Evolutionary conservation across 2,113 vertebrate species (phyloP), one percentile per base, ranked within the genome.

Genomic region (Malurus melanocephalus): DNA sequence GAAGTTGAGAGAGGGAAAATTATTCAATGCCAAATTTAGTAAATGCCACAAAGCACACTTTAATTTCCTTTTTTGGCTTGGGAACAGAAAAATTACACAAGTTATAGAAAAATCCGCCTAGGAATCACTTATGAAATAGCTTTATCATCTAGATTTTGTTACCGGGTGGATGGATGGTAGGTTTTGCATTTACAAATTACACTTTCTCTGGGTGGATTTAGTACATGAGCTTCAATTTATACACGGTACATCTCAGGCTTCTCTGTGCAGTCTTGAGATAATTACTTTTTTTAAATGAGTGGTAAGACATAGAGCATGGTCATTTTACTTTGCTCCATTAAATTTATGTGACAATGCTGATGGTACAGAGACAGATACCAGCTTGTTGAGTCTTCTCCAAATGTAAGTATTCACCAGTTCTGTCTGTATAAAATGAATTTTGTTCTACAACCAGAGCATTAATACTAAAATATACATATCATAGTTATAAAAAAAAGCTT

Each of bases 171-270:
- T 71, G 65, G 30, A 67, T 80, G 42, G 48, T 71, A 64, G 24
- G 20, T 87, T 91, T 91, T 95, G 65, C 52, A 33, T 89, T 92
- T 75, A 85, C 35, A 77, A 89, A 74, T 91, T 83, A 56, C 28
- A 24, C 11, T 45, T 91, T 90, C 12, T 43, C 52, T 77, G 33
- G 48, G 55, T 91, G 52, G 32, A 75, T 89, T 92, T 92, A 85
- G 24, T 67, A 80, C 23, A n/a, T 60, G 52, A 86, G 83, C 48
- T 85, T n/a, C 64, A 87, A 15, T 93, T 91, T 78, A 57, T n/a
- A 55, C 27, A 61, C 40, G 43, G 1, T 89, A 56, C 22, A 24
- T 80, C 42, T 89, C 57, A 53, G 64, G 32, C 53, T 80, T 55
- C 35, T 66, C 27, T 88, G 19, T 57, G 19, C 14, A 38, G 40